Evolutionary conservation across 2,888 invertebrate species (phyloP).

Genomic region (Machimus atricapillus): DNA sequence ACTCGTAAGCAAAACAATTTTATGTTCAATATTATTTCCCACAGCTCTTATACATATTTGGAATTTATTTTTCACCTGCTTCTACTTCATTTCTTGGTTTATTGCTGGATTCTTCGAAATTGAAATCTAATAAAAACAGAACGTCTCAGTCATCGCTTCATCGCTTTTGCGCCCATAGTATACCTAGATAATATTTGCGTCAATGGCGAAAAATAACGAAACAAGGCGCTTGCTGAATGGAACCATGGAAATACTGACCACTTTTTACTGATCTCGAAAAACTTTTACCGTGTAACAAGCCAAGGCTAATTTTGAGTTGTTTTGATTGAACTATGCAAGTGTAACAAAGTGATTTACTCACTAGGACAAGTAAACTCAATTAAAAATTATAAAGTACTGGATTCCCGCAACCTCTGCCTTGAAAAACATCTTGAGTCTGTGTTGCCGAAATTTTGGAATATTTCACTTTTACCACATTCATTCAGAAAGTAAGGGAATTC

Average conservation of each 20-base stretch:
- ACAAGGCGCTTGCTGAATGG: not conserved
- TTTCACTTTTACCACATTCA: not conserved
- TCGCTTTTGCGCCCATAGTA: not conserved
- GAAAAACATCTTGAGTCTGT: not conserved
- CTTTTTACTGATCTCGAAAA: not conserved
- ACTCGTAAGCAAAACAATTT: not conserved
- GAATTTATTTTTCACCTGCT: not conserved
- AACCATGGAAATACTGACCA: not conserved
- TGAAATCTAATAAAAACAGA: not conserved
- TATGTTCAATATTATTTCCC: not conserved
- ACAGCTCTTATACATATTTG: not conserved
- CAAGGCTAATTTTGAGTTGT: constrained; percentile 4
- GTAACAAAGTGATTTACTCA: not conserved
- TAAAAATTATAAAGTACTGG: not conserved
- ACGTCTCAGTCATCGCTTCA: not conserved
- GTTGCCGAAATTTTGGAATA: not conserved
- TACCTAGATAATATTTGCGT: not conserved
- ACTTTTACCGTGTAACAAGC: not conserved
- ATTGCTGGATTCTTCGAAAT: not conserved
- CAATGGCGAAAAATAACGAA: not conserved
- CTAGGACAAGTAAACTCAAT: not conserved
- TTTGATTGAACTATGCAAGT: not conserved
- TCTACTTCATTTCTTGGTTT: not conserved
- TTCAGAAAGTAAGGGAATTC: not conserved
- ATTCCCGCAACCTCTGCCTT: not conserved